Conservation (phyloP, 2,797 vertebrate genomes). For the Forpus xanthops region DNA sequence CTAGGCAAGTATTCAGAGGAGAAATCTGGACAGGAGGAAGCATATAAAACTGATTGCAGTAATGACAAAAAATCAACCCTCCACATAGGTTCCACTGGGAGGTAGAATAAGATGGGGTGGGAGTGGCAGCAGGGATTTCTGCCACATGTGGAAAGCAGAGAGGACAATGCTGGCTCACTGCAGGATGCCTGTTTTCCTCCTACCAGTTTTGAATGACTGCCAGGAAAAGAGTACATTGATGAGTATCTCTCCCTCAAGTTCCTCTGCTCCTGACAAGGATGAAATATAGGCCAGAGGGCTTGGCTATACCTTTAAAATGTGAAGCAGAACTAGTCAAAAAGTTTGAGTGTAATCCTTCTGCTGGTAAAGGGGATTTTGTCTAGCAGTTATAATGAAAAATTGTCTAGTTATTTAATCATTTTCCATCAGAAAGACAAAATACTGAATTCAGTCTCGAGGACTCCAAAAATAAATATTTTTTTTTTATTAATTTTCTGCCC, state of each 20-base stretch:
- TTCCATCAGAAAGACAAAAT: neutral
- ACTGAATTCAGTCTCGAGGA: neutral
- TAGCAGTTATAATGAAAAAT: neutral
- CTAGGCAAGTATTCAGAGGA: neutral
- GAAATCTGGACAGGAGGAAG: neutral
- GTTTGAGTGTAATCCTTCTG: neutral
- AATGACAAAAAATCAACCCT: neutral
- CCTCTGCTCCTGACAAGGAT: neutral
- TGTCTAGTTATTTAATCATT: neutral
- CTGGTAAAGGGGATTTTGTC: neutral
- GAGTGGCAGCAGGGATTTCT: constrained; percentile 7
- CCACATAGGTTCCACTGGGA: neutral
- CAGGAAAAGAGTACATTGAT: neutral
- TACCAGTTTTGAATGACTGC: constrained; percentile 24
- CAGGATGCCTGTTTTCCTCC: constrained; percentile 26
- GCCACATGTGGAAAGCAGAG: constrained; percentile 10
- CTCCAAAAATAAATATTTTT: neutral
- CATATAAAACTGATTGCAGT: neutral
- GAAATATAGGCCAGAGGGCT: neutral
- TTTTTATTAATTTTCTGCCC: neutral
- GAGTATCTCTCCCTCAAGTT: neutral
- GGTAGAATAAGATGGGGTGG: neutral
- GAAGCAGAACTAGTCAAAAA: neutral
- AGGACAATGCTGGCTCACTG: constrained; percentile 28
- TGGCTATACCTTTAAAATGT: neutral